Evolutionary conservation across 35 echinoderm and acorn worm genomes (phyloP), one percentile per base, ranked within the genome.

Genomic region (Amphiura filiformis): DNA sequence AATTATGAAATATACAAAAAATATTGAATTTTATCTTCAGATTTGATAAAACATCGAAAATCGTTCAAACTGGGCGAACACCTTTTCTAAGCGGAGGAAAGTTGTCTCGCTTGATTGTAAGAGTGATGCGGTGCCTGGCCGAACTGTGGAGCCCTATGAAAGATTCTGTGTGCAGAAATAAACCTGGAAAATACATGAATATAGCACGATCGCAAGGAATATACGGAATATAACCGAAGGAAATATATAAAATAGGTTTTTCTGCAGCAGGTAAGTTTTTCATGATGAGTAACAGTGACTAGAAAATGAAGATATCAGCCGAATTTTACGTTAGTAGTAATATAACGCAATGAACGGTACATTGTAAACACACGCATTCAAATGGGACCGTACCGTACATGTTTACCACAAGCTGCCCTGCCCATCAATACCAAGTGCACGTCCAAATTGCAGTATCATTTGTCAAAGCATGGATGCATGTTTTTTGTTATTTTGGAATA

Each of bases 101-200:
- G 28, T 30, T 70, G 61, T 70, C 61, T 70, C 9, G 61, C 61
- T 70, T 70, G 28, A 26, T 70, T 70, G 15, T 13, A 23, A 13
- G 26, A 3, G 61, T 70, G 61, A 70, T 70, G 61, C 61, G 61
- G 61, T 70, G 28, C 61, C 28, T 70, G 61, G 61, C 61, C 61
- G 28, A 70, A 70, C 61, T 30, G 61, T 70, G 61, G 61, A 70
- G 61, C 61, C 28, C 61, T 26, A 70, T 70, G 61, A 18, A 70
- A 23, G 61, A 70, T 70, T 70, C 61, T 70, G 61, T 30, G 61
- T 18, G 61, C 17, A 70, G 41, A 70, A 26, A 15, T 13, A 70
- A 70, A 70, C 28, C 61, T 70, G 61, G 61, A 70, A 70, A 70
- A 70, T 70, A 70, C 61, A 70, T 70, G 61, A 26, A 70, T 26